These are phyloP conservation scores for Augochlora pura DNA, from an alignment of 1,140 invertebrate genomes.

Conservation along the genomic window DNA sequence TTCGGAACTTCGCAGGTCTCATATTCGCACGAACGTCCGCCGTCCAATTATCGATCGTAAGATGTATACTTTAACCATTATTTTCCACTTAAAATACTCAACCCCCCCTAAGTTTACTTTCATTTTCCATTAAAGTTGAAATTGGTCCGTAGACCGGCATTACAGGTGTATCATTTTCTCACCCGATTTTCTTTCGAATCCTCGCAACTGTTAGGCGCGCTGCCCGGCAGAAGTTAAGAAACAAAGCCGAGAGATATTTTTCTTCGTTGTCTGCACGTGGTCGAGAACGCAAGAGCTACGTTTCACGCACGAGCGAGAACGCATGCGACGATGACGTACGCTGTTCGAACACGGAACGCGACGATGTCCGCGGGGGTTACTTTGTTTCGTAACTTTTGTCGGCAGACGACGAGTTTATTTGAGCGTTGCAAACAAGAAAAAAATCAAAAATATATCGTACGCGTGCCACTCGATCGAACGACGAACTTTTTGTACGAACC, in stretches of 20 bases:
- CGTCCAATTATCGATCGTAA: background rate
- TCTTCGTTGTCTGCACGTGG: too few relatives aligned
- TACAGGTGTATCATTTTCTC: background rate
- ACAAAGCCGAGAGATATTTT: background rate
- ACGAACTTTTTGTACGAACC: background rate
- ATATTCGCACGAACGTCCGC: background rate
- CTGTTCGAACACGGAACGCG: too few relatives aligned
- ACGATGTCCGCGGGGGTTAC: background rate
- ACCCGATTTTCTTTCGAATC: background rate
- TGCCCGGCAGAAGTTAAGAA: background rate
- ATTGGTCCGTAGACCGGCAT: background rate
- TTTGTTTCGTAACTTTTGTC: background rate
- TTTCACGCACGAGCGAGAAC: too few relatives aligned
- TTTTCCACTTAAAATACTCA: background rate
- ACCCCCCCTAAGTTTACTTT: background rate
- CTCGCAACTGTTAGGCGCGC: background rate
- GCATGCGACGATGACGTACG: too few relatives aligned
- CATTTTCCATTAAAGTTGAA: constrained; percentile 4
- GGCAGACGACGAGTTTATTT: too few relatives aligned
- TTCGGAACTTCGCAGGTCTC: too few relatives aligned
- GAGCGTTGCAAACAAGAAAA: background rate
- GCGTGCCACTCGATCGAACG: background rate
- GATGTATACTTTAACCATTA: constrained; percentile 8
- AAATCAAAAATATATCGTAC: background rate
- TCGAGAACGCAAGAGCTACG: too few relatives aligned